Percentiles rank a stretch among this genome's conserved stretches.
Evolutionary conservation across 2,888 invertebrate genomes (phyloP).

Genomic region (Sinhomidia bicolor): DNA sequence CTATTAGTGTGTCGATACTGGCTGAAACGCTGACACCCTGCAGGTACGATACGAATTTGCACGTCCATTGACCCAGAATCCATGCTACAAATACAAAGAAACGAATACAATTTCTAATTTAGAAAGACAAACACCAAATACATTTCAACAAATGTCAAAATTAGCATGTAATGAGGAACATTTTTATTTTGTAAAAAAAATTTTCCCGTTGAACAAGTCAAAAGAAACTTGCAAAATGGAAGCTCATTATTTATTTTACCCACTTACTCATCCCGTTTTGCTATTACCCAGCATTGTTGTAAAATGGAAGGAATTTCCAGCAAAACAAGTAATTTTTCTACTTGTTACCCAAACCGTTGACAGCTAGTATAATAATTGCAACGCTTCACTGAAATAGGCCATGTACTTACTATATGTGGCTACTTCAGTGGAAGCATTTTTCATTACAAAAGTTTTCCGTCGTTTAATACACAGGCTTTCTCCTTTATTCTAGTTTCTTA

Average conservation of each 20-base stretch:
- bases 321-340: background rate
- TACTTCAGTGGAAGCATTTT: background rate
- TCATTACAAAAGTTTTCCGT: background rate
- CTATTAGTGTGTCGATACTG: constrained; percentile 84
- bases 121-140: too few species aligned
- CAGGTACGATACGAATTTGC: constrained; percentile 84
- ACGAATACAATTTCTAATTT: too few species aligned
- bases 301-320: background rate
- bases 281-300: background rate
- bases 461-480: background rate
- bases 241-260: background rate
- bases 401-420: background rate
- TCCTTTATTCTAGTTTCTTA: background rate
- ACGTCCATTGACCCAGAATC: constrained; percentile 84
- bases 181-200: background rate
- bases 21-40: constrained; percentile 85
- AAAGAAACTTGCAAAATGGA: background rate
- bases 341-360: background rate
- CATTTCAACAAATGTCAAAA: background rate
- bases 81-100: constrained; percentile 83
- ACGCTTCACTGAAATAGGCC: background rate
- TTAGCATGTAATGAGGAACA: background rate
- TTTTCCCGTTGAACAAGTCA: background rate
- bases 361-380: constrained; percentile 13
- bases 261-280: background rate